phyloP scores from a whole-genome alignment of 2,888 invertebrate genomes.

The Agrotis clavis region DNA sequence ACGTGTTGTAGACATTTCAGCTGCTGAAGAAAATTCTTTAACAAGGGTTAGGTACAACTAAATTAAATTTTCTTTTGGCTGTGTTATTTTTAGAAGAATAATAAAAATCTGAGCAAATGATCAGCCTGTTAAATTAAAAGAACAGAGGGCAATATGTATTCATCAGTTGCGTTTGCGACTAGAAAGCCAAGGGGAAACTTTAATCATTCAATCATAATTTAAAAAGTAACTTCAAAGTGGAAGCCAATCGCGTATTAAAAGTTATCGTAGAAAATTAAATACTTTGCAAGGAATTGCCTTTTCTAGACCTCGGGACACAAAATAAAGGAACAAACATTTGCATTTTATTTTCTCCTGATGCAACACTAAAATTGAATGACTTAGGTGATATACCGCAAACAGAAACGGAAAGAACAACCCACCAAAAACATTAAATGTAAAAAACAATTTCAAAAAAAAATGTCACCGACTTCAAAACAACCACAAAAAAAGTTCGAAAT shows the following conservation, averaged over 20 bases:
- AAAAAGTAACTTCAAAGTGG: no score
- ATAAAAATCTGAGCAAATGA: no score
- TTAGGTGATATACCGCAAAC: neutral
- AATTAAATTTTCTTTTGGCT: neutral
- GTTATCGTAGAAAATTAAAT: neutral
- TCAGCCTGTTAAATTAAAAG: neutral
- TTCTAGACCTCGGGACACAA: neutral
- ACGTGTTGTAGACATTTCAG: slow-evolving; percentile 27
- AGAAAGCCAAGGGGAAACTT: no score
- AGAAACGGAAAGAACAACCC: slow-evolving; percentile 9
- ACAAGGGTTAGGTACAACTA: neutral
- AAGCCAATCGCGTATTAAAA: neutral
- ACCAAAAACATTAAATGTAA: no score
- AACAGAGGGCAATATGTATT: neutral
- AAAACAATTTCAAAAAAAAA: no score
- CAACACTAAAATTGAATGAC: neutral
- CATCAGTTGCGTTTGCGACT: no score
- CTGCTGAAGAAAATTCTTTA: slow-evolving; percentile 12
- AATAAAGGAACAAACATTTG: neutral
- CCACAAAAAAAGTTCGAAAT: no score
- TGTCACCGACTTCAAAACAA: no score
- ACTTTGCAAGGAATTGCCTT: neutral
- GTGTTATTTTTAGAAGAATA: neutral
- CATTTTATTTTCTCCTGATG: neutral
- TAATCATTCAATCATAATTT: no score